Percentiles rank a stretch among this genome's conserved stretches.
Conservation (phyloP, 2,797 vertebrate species). For the Anas georgica region DNA sequence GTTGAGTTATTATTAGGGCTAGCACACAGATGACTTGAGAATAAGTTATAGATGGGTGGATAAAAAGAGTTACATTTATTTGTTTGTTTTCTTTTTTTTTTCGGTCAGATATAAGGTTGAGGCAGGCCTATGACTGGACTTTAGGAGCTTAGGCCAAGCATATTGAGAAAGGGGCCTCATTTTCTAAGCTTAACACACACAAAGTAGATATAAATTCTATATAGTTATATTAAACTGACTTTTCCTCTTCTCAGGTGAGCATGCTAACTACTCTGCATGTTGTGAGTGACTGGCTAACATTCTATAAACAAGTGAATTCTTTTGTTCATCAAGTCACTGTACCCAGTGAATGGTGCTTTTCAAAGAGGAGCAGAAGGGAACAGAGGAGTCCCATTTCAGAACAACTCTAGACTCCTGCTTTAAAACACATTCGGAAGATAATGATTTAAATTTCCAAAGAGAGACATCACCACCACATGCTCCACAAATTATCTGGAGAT, state of each 20-base stretch:
- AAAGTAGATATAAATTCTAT: background rate
- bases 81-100: accelerated
- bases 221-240: background rate
- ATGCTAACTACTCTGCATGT: accelerated
- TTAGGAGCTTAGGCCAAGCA: background rate
- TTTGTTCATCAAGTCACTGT: background rate
- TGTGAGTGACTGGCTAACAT: background rate
- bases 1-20: background rate
- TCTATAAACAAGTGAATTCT: background rate
- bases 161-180: background rate
- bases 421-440: background rate
- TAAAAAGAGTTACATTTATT: background rate
- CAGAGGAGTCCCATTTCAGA: background rate
- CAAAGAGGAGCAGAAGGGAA: background rate
- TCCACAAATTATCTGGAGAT: background rate
- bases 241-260: background rate
- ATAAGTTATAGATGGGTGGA: background rate
- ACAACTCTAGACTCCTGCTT: background rate
- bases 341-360: background rate
- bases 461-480: background rate
- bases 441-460: background rate
- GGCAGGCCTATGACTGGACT: background rate
- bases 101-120: background rate
- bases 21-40: background rate
- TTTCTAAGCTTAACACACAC: background rate